phyloP scores from a whole-genome alignment of 2,113 vertebrate genomes.

The Saiga tatarica region DNA sequence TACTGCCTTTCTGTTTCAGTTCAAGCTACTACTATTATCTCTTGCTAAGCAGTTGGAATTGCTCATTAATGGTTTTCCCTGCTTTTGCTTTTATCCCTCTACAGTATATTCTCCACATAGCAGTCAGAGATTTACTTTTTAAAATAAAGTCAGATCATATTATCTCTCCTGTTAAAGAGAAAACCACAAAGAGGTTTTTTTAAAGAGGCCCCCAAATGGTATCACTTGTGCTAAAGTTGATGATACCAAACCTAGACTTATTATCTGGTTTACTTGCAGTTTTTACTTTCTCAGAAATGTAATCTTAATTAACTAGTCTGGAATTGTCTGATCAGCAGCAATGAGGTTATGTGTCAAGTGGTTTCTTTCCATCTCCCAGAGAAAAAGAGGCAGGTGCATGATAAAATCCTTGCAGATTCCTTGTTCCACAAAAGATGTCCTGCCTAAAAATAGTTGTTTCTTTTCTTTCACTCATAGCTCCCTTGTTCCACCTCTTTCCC shows the following conservation, averaged over 20 bases:
- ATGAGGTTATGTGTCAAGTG: neutral
- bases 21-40: neutral
- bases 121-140: neutral
- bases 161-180: neutral
- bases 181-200: neutral
- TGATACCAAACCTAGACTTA: neutral
- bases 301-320: neutral
- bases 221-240: neutral
- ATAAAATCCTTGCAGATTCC: neutral
- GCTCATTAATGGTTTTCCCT: neutral
- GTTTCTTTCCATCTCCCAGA: neutral
- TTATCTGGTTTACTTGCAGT: neutral
- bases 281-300: neutral
- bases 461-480: neutral
- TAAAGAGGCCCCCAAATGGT: neutral
- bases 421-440: neutral
- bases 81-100: neutral
- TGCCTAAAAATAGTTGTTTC: neutral
- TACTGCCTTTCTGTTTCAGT: neutral
- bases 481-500: neutral
- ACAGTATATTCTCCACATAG: neutral
- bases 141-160: neutral
- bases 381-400: neutral
- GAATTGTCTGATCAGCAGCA: neutral
- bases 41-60: neutral